Conservation (phyloP, 2,113 vertebrate genomes). For the Corythaeola cristata region DNA sequence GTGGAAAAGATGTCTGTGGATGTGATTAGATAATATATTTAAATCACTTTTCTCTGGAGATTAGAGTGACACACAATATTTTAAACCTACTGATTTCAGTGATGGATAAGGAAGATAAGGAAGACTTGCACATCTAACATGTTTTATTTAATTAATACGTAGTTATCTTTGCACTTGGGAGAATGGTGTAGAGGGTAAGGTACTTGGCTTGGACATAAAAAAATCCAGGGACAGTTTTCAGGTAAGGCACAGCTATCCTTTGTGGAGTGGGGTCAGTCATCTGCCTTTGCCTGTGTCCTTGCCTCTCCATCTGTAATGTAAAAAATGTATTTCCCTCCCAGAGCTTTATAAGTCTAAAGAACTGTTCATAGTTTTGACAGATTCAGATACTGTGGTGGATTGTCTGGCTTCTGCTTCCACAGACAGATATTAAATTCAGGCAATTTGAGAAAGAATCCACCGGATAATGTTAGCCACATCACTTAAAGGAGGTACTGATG, state of each 20-base stretch:
- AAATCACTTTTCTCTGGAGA: background rate
- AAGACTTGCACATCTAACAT: background rate
- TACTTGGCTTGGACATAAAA: background rate
- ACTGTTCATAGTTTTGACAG: background rate
- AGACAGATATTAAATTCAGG: background rate
- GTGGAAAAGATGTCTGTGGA: background rate
- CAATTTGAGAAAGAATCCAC: background rate
- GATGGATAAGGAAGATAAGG: background rate
- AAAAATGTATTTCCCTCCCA: background rate
- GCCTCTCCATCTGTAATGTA: background rate
- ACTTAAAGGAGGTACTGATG: background rate
- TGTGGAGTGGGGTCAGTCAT: fast-evolving
- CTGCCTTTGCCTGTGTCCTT: background rate
- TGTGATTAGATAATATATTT: background rate
- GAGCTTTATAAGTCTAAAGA: background rate
- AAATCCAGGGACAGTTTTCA: background rate
- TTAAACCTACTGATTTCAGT: background rate
- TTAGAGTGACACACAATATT: background rate
- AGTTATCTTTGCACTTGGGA: background rate
- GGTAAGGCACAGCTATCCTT: background rate
- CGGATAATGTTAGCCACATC: background rate
- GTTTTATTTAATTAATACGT: background rate
- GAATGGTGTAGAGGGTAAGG: background rate
- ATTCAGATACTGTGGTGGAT: background rate
- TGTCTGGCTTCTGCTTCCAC: background rate